Base-by-base conservation (phyloP, 2,888 invertebrate species). In the Melieria crassipennis region DNA sequence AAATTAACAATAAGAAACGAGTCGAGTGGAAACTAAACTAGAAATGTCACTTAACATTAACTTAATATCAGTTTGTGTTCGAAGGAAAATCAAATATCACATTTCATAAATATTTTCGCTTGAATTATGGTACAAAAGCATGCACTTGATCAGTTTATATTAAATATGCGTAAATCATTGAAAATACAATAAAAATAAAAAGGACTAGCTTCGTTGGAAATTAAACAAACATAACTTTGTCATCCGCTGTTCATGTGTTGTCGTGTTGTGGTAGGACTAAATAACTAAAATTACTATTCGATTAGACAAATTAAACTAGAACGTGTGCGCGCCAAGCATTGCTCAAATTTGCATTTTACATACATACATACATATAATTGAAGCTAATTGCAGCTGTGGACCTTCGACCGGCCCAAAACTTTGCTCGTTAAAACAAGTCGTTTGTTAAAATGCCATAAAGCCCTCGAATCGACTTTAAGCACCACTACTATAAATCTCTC, bases 201-300 rank as follows among this genome's bases (percentile, higher is more conserved):
- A 69, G 62, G 72, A 72, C 72, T 72, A 72, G 72, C 72, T 69
- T 72, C 72, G 72, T 42, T 72, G 56, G 61, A 65, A 46, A 55
- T 55, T 4, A 11, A 7, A 11, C 52, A n/a, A 46, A 43, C 55
- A 60, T 13, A 67, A 67, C 56, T 48, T 47, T 56, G 57, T 57
- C 57, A 65, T 52, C 55, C 55, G 65, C 13, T 30, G 30, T 30
- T 30, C 30, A 30, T 30, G 30, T 30, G 30, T 30, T 30, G 30
- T 30, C 30, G 30, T 30, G 30, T 30, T 30, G 30, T 30, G 30
- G 30, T 30, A 30, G 30, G 3, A 30, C 30, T 30, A 30, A 30
- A 30, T 30, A 30, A 30, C 43, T 61, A 43, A 43, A 43, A 61
- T 43, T 61, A 30, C 10, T 6, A 45, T 42, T 43, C 43, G 52